Conservation (phyloP, 1,140 invertebrate genomes). For the Portunus trituberculatus region DNA sequence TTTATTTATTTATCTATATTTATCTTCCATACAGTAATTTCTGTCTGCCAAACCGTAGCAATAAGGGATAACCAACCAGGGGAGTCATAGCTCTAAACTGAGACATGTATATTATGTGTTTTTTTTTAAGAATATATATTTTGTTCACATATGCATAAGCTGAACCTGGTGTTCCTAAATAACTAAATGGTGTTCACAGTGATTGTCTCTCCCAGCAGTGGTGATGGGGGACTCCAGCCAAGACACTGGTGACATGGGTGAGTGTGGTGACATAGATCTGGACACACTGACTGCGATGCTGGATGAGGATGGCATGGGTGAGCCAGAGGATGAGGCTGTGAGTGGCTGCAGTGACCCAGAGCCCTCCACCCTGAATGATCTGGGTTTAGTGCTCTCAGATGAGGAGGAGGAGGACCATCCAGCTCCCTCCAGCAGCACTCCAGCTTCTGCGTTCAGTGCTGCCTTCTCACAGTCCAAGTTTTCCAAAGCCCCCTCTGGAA, state of each 20-base stretch:
- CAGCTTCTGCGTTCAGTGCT: constrained; percentile 57
- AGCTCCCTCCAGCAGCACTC: neutral
- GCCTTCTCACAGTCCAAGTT: constrained; percentile 46
- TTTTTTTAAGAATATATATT: no score
- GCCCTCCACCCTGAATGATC: constrained; percentile 22
- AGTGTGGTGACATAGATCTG: neutral
- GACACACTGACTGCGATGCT: constrained; percentile 47
- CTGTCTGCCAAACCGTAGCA: no score
- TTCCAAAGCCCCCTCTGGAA: neutral
- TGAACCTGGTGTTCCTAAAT: no score
- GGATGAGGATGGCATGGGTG: constrained; percentile 49
- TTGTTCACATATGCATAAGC: no score
- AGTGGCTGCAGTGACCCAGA: neutral
- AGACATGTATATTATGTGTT: no score
- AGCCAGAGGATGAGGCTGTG: neutral
- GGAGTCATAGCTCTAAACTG: no score
- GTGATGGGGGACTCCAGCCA: neutral
- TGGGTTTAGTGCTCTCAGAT: constrained; percentile 75
- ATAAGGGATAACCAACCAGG: no score
- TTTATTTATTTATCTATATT: no score
- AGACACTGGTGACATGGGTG: neutral
- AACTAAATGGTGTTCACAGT: no score
- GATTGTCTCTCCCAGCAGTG: neutral
- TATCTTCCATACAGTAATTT: no score
- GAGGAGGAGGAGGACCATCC: constrained; percentile 74